Evolutionary conservation across 2,797 vertebrate species (phyloP), one percentile per base, ranked within the genome.

Genomic region (Buphagus erythrorhynchus): DNA sequence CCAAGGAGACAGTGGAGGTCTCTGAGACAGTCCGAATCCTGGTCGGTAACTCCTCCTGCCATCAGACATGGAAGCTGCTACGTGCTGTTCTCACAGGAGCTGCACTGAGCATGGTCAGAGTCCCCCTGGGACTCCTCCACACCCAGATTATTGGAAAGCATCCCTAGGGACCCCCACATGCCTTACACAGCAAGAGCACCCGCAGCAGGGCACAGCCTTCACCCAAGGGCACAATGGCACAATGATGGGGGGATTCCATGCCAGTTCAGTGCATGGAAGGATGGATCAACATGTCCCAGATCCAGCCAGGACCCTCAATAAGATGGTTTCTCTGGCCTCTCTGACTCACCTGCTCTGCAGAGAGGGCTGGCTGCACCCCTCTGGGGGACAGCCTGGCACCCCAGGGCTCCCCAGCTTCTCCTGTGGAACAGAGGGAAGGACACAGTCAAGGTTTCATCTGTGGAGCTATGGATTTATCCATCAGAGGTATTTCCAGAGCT

Each of bases 291-390:
- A 1, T 16, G 2, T 40, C 38, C 40, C 65, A 90, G 5, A 20
- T 68, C 4, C 13, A 48, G 8, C 18, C 4, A 4, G 22, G 4
- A 5, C 4, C 9, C n/a, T 4, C 43, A 22, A 0, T 28, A 6
- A 18, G 10, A 40, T 48, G 19, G 20, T 45, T 0, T 35, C 11
- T 26, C 38, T 51, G 40, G 43, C 15, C 21, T 9, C 21, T 45
- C 51, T 43, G n/a, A 69, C 97, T 97, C 83, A 98, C 98, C 97
- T 96, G 95, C 35, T 88, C 76, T 62, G 31, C 29, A 14, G 82
- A 71, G 77, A 85, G 29, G 9, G 25, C 36, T 63, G 78, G 46
- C 46, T 89, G 83, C 35, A 43, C 62, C 43, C 13, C 71, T 4
- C 14, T 40, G 0, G 72, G 62, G 22, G 74, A 45, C 46, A 88